A percentile compares a stretch with the other conserved stretches of the same genome.
Evolutionary conservation across 2,888 invertebrate species (phyloP).

Genomic region (Pocota personata): DNA sequence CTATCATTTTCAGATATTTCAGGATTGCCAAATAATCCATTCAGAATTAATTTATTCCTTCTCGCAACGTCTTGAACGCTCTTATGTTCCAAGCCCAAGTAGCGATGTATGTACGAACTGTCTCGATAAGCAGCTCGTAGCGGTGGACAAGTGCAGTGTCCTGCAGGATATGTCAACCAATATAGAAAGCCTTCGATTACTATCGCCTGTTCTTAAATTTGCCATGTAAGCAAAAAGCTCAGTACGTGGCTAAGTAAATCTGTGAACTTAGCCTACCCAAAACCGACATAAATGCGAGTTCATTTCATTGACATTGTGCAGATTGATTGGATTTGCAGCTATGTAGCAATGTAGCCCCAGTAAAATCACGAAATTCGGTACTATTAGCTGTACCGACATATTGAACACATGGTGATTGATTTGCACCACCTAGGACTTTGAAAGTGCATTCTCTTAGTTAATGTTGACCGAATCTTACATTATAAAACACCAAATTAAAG

Average conservation of each 20-base stretch:
- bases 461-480: too few species aligned
- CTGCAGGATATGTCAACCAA: not conserved
- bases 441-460: too few species aligned
- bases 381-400: too few species aligned
- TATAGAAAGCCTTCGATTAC: constrained; percentile 3
- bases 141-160: not conserved
- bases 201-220: constrained; percentile 8
- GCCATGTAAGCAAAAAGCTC: constrained; percentile 5
- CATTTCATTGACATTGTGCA: not conserved
- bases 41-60: constrained; percentile 3
- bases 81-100: not conserved
- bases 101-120: not conserved
- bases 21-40: not conserved
- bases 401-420: too few species aligned
- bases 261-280: not conserved
- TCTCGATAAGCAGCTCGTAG: not conserved
- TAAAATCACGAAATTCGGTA: not conserved
- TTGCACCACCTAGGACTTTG: too few species aligned
- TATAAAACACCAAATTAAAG: too few species aligned
- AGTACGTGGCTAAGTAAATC: not conserved
- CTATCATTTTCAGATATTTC: not conserved
- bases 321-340: not conserved
- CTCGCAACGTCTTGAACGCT: not conserved
- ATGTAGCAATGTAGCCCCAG: not conserved
- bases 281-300: not conserved